These are phyloP conservation scores for Drosophila hydei DNA, from an alignment of 1,140 invertebrate species.

Conservation along the genomic window DNA sequence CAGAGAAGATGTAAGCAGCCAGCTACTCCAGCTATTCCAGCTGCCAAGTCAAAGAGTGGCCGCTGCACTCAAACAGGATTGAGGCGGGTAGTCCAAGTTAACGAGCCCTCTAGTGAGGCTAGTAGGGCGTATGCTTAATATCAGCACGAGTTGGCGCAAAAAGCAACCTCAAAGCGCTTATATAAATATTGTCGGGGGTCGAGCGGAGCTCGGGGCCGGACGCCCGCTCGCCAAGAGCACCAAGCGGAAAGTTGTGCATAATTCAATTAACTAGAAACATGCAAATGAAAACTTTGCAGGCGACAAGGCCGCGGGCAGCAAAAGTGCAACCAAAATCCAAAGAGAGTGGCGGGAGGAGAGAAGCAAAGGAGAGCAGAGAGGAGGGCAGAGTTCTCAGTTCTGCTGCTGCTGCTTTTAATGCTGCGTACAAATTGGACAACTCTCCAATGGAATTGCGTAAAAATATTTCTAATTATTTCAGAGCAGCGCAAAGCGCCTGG, in stretches of 20 bases:
- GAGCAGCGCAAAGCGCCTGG: conserved; percentile 10
- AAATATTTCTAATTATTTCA: conserved; percentile 79
- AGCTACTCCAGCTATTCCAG: conserved; percentile 3
- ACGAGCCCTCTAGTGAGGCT: conserved; percentile 2
- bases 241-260: conserved; percentile 76
- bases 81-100: not conserved
- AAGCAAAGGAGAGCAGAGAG: not conserved
- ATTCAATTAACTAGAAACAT: conserved; percentile 82
- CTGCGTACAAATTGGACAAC: conserved; percentile 45
- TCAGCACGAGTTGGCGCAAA: conserved; percentile 19
- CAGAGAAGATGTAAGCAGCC: conserved; percentile 49
- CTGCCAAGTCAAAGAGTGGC: conserved; percentile 27
- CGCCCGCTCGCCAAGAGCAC: conserved; percentile 40
- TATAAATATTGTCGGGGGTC: conserved; percentile 50
- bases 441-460: conserved; percentile 52
- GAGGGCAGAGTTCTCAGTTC: not conserved
- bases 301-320: conserved; percentile 45
- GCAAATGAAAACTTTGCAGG: conserved; percentile 76
- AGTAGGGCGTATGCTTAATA: conserved; percentile 43
- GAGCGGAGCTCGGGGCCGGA: not conserved
- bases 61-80: not conserved
- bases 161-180: conserved; percentile 70
- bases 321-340: conserved; percentile 30
- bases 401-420: conserved; percentile 27
- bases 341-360: not conserved